Base-by-base conservation (phyloP, 2,113 vertebrate species). In the Calidris pugnax region DNA sequence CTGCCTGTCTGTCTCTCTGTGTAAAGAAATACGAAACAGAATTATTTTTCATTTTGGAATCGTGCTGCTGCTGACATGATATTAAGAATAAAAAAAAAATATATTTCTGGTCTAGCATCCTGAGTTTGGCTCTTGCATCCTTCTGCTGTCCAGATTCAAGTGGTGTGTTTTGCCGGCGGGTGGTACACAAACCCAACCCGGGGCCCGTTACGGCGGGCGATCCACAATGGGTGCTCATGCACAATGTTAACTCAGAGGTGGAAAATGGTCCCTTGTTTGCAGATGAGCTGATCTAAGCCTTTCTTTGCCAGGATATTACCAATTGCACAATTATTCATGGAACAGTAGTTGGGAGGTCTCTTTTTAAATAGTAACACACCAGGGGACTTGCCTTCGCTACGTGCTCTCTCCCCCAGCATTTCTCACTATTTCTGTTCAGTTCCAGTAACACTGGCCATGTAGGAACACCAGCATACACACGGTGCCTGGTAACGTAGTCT, bases 81-180 rank as follows among this genome's bases (percentile, higher is more conserved):
- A 94, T 73, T 91, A 96, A 95, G 89, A 96, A 96, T 95, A 97
- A 96, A 95, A 63, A 95, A 78, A 69, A 59, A 35, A 82, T 96
- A 90, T 97, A 97, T 97, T 98, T 97, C 96, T 97, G 95, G 91
- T 94, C 96, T 97, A 97, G 93, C 94, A 97, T 66, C 43, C 85
- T 45, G 87, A 26, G 73, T 96, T 73, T 94, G 93, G 59, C 72
- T 97, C 79, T 66, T 83, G 33, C 62, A 37, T 90, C 57, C 62
- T 96, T 91, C 85, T 79, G 55, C 68, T 47, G 35, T 72, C 67
- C 30, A 10, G 26, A 43, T 66, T 67, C 28, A 64, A 50, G 37
- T 6, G 0, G 0, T 12, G 41, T 7, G 15, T 35, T 77, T 75
- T 57, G 45, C 60, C 39, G n/a, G 39, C 7, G 2, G 45, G 39